phyloP scores from a whole-genome alignment of 2,113 vertebrate genomes.

The Oriolus oriolus region DNA sequence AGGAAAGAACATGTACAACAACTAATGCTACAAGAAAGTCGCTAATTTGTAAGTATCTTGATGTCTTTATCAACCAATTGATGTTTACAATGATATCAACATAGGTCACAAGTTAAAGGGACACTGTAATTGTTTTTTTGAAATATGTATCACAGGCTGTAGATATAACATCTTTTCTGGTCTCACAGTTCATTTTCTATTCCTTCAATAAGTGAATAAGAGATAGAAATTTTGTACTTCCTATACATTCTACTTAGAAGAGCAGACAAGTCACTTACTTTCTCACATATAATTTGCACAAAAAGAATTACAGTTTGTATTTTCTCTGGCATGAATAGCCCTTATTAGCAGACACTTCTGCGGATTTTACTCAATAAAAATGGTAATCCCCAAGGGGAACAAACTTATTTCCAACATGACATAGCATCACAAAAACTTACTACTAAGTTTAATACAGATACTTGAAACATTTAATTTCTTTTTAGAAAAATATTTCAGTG shows the following conservation, averaged over 20 bases:
- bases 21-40: background rate
- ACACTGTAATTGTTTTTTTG: background rate
- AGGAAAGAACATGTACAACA: background rate
- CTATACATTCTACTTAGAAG: background rate
- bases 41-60: background rate
- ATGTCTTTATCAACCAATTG: background rate
- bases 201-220: background rate
- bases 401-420: background rate
- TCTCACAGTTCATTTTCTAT: background rate
- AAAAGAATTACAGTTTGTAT: background rate
- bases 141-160: background rate
- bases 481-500: background rate
- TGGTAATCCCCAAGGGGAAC: background rate
- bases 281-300: background rate
- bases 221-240: background rate
- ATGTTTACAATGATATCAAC: background rate
- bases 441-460: background rate
- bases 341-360: background rate
- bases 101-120: conserved; percentile 13
- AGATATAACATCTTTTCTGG: background rate
- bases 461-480: background rate
- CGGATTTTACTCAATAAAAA: background rate
- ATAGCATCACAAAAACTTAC: background rate
- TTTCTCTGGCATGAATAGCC: background rate
- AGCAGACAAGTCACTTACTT: background rate